Percentiles rank a stretch among this genome's conserved stretches.
Conservation (phyloP, 2,113 vertebrate genomes). For the Psophia crepitans region DNA sequence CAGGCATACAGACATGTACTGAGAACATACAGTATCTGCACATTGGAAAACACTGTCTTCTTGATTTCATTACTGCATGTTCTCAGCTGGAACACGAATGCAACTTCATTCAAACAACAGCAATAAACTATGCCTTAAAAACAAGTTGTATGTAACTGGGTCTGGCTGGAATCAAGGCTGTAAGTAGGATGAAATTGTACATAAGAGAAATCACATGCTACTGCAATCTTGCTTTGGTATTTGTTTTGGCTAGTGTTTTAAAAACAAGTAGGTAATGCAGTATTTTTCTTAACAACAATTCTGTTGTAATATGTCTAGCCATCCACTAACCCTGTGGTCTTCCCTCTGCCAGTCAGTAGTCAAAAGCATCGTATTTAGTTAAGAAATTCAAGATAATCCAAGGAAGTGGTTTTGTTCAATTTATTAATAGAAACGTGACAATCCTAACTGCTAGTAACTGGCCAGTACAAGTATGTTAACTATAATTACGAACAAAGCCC, state of each 20-base stretch:
- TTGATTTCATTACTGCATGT: conserved; percentile 26
- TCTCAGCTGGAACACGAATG: conserved; percentile 29
- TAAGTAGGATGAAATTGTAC: not conserved
- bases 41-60: conserved; percentile 37
- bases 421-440: not conserved
- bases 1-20: conserved; percentile 48
- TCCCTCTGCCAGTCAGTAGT: conserved; percentile 23
- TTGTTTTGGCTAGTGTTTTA: not conserved
- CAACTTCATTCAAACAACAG: conserved; percentile 28
- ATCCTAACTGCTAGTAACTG: not conserved
- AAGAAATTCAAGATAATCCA: not conserved
- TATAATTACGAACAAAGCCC: not conserved
- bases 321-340: not conserved
- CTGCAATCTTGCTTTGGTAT: not conserved
- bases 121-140: conserved; percentile 41
- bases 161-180: not conserved
- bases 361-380: not conserved
- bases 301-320: not conserved
- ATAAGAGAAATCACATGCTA: not conserved
- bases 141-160: not conserved
- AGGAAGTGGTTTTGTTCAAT: not conserved
- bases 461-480: not conserved
- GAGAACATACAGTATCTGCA: conserved; percentile 36
- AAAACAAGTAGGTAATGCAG: not conserved
- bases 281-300: not conserved